Evolutionary conservation across 2,797 vertebrate genomes (phyloP).

Genomic region (Sebastes alutus): DNA sequence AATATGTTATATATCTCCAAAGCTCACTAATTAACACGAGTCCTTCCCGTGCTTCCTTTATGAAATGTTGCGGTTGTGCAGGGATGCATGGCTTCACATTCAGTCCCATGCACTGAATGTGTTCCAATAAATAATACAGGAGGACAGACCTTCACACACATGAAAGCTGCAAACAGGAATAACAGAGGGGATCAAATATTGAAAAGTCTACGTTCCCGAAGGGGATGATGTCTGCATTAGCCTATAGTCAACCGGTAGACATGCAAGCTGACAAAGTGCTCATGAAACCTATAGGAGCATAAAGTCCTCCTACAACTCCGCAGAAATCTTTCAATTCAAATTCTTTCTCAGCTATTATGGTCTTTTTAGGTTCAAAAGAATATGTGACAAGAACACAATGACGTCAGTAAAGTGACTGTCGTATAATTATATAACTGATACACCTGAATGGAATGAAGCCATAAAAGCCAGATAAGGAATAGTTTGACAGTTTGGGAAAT

Average conservation of each 20-base stretch:
- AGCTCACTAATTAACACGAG: background rate
- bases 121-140: conserved; percentile 70
- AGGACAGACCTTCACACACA: conserved; percentile 66
- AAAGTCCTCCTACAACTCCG: background rate
- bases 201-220: conserved; percentile 31
- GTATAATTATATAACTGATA: background rate
- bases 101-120: conserved; percentile 43
- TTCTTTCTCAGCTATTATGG: background rate
- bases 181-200: conserved; percentile 68
- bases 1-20: background rate
- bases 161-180: conserved; percentile 59
- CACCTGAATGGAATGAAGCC: background rate
- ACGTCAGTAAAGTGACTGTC: background rate
- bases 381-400: background rate
- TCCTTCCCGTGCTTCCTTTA: background rate
- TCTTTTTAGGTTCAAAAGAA: background rate
- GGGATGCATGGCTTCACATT: conserved; percentile 43
- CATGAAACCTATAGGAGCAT: background rate
- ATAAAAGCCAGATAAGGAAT: background rate
- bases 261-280: conserved; percentile 32
- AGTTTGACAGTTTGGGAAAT: background rate
- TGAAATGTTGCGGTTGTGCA: conserved; percentile 18
- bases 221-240: conserved; percentile 28
- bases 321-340: background rate
- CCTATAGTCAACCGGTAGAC: conserved; percentile 6